Evolutionary conservation across 2,113 vertebrate genomes (phyloP).

Genomic region (Lucifuga dentata): DNA sequence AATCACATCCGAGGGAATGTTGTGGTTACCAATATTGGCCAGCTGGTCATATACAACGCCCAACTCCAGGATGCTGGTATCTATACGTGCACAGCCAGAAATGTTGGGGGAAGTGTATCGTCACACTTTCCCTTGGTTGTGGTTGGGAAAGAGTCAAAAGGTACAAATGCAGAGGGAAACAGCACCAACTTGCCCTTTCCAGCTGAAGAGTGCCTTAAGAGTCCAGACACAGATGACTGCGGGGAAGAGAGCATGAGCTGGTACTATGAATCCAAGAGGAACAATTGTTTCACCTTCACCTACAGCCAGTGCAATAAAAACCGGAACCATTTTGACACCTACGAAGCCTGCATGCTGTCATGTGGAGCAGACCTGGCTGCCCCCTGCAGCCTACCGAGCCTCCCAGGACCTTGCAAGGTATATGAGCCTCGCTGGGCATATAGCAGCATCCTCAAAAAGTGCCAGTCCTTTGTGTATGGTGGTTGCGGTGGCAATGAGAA

Average conservation of each 20-base stretch:
- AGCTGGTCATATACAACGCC: constrained; percentile 96
- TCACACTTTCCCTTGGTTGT: constrained; percentile 92
- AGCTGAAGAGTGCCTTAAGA: constrained; percentile 90
- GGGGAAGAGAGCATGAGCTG: constrained; percentile 94
- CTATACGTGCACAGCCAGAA: constrained; percentile 94
- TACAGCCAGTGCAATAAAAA: constrained; percentile 94
- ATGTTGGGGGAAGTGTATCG: constrained; percentile 86
- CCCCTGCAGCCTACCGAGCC: constrained; percentile 89
- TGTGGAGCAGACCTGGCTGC: constrained; percentile 91
- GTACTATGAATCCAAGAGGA: constrained; percentile 95
- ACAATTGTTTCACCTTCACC: constrained; percentile 96
- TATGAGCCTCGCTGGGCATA: constrained; percentile 96
- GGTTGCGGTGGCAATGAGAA: constrained; percentile 96
- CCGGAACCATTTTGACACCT: constrained; percentile 93
- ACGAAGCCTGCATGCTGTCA: constrained; percentile 89
- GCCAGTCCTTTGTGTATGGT: constrained; percentile 95
- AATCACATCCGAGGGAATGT: constrained; percentile 93
- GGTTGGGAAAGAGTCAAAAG: constrained; percentile 80
- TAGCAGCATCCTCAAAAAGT: constrained; percentile 88
- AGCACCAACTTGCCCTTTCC: constrained; percentile 87
- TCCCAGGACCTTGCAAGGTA: constrained; percentile 95
- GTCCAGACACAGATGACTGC: constrained; percentile 90
- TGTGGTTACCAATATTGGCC: constrained; percentile 96
- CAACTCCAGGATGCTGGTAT: constrained; percentile 91
- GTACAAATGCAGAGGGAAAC: constrained; percentile 65